These are phyloP conservation scores for Limnephilus marmoratus DNA, from an alignment of 2,888 invertebrate genomes.

Conservation along the genomic window DNA sequence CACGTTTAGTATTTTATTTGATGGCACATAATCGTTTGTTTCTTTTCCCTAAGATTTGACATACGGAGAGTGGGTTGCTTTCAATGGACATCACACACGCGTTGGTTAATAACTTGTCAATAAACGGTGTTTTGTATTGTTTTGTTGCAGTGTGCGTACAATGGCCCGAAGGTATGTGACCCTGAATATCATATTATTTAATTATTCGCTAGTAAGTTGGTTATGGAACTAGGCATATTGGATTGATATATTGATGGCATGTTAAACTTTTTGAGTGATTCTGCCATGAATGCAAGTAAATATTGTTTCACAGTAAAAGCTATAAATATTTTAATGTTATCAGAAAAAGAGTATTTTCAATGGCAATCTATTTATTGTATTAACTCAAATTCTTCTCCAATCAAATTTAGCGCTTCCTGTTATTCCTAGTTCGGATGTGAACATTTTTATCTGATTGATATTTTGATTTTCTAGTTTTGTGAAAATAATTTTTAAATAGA, in stretches of 20 bases:
- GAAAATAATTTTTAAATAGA: constrained; percentile 19
- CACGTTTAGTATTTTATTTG: constrained; percentile 28
- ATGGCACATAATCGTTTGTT: not conserved
- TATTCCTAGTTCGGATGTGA: constrained; percentile 35
- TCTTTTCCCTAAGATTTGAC: not conserved
- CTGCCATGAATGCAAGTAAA: constrained; percentile 66
- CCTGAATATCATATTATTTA: constrained; percentile 37
- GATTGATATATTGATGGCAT: constrained; percentile 66
- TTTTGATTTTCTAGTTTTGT: constrained; percentile 20
- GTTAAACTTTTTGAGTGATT: constrained; percentile 66
- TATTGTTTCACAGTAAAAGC: constrained; percentile 66
- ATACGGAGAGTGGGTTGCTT: constrained; percentile 48
- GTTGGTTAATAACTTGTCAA: constrained; percentile 18
- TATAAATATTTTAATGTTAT: constrained; percentile 63
- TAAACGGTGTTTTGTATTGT: constrained; percentile 68
- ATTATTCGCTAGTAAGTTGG: constrained; percentile 65
- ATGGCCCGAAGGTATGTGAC: constrained; percentile 90
- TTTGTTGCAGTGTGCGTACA: constrained; percentile 92
- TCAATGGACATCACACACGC: not conserved
- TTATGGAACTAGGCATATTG: constrained; percentile 66
- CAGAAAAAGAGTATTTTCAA: constrained; percentile 34
- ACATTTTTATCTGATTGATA: constrained; percentile 17
- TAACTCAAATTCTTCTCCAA: constrained; percentile 25
- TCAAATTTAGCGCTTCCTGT: constrained; percentile 31
- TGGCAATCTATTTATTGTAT: constrained; percentile 30